Evolutionary conservation across 2,797 vertebrate genomes (phyloP).

Genomic region (Sus cebifrons): DNA sequence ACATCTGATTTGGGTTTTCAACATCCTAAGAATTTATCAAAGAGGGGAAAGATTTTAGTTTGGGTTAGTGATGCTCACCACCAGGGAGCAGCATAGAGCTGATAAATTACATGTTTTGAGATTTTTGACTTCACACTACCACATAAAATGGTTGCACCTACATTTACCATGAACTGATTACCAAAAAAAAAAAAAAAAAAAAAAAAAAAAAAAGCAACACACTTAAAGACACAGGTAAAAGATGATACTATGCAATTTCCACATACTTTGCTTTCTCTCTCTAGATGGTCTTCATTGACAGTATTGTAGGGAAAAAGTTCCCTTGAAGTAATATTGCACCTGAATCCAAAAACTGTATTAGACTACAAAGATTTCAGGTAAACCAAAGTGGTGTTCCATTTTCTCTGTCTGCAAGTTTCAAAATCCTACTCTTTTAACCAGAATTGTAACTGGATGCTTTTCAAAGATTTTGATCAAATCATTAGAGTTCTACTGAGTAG

Average conservation of each 20-base stretch:
- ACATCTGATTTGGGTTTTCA: conserved; percentile 22
- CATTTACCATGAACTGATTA: conserved; percentile 32
- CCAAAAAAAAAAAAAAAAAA: no score
- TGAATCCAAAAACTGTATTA: neutral
- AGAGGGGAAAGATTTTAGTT: neutral
- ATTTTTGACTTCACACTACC: neutral
- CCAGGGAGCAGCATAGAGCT: conserved; percentile 68
- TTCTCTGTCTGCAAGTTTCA: conserved; percentile 7
- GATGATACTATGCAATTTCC: neutral
- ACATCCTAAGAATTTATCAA: neutral
- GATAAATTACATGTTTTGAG: neutral
- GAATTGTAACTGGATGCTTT: neutral
- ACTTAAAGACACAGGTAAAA: neutral
- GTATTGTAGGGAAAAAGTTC: neutral
- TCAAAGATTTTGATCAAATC: neutral
- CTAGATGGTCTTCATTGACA: neutral
- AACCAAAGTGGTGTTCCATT: neutral
- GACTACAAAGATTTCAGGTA: neutral
- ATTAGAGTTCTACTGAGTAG: neutral
- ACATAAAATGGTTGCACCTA: conserved; percentile 49
- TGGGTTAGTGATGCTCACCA: neutral
- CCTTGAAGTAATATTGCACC: neutral
- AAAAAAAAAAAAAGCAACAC: neutral
- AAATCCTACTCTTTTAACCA: conserved; percentile 47
- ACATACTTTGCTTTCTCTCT: neutral